Evolutionary conservation across 2,888 invertebrate genomes (phyloP).

Genomic region (Mantis religiosa): DNA sequence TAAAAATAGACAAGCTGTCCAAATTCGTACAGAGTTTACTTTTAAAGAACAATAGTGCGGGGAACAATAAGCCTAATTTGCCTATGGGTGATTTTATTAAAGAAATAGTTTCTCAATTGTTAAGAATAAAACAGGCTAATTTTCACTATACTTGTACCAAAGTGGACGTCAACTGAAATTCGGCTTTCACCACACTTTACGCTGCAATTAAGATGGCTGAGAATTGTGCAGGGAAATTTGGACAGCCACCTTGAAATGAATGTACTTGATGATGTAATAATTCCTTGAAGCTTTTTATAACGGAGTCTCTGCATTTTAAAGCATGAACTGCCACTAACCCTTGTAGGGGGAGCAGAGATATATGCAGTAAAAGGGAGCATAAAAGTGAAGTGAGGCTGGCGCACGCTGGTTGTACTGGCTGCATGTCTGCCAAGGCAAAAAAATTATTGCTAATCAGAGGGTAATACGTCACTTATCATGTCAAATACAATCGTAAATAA

Average conservation of each 20-base stretch:
- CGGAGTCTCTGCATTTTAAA: neutral
- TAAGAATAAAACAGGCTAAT: no score
- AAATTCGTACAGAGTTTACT: no score
- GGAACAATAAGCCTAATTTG: no score
- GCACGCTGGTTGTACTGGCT: neutral
- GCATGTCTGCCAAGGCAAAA: neutral
- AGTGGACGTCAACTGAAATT: no score
- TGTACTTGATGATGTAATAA: neutral
- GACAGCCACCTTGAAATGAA: neutral
- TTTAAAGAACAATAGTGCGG: no score
- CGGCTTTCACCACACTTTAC: no score
- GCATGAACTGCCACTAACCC: neutral
- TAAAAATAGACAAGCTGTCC: no score
- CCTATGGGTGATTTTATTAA: no score
- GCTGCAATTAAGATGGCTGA: neutral
- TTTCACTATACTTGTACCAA: no score
- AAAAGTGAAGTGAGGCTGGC: neutral
- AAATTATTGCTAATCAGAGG: neutral
- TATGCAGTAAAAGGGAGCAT: neutral
- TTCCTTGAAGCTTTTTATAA: neutral
- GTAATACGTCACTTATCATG: neutral
- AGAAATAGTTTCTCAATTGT: no score
- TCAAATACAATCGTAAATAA: no score
- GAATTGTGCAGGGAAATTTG: neutral
- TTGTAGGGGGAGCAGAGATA: neutral